These are phyloP conservation scores for Mesorhabditis sp. DNA, from an alignment of 2,888 invertebrate species.

Conservation along the genomic window DNA sequence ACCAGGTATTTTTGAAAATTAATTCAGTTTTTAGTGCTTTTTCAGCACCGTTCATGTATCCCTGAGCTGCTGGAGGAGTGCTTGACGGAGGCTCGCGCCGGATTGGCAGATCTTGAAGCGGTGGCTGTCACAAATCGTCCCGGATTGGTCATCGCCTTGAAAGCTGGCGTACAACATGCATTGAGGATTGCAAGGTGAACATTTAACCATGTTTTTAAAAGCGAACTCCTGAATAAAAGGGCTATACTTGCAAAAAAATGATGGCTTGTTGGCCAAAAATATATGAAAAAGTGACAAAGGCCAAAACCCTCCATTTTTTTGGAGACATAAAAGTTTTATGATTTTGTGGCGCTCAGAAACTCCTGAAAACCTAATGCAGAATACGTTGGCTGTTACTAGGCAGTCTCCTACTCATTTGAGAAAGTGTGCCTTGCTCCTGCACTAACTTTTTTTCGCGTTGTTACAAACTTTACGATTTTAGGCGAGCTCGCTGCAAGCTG, in stretches of 20 bases:
- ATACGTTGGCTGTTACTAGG: slow-evolving; percentile 9
- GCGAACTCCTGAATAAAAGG: too few relatives aligned
- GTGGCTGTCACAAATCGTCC: slow-evolving; percentile 51
- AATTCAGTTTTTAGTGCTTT: slow-evolving; percentile 6
- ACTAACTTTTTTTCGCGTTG: too few relatives aligned
- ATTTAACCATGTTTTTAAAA: neutral
- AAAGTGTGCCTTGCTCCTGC: too few relatives aligned
- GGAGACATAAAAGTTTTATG: slow-evolving; percentile 6
- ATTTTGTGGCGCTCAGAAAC: slow-evolving; percentile 7
- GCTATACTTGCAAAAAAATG: too few relatives aligned
- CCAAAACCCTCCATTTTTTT: slow-evolving; percentile 12
- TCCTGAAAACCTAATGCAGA: slow-evolving; percentile 5
- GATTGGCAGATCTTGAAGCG: slow-evolving; percentile 37
- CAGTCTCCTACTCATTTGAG: neutral
- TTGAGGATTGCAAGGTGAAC: slow-evolving; percentile 44
- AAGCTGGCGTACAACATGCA: slow-evolving; percentile 47
- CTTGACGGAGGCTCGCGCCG: slow-evolving; percentile 20
- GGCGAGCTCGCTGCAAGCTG: slow-evolving; percentile 65
- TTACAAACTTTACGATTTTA: slow-evolving; percentile 14
- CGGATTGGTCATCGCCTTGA: slow-evolving; percentile 53
- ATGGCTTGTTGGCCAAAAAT: too few relatives aligned
- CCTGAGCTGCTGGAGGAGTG: slow-evolving; percentile 42
- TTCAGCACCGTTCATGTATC: slow-evolving; percentile 40
- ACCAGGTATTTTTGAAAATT: slow-evolving; percentile 26
- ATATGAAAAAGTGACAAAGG: neutral